Percentiles rank a stretch among this genome's conserved stretches.
These are phyloP conservation scores for Oryzias celebensis DNA, from an alignment of 2,113 vertebrate genomes.

Conservation along the genomic window DNA sequence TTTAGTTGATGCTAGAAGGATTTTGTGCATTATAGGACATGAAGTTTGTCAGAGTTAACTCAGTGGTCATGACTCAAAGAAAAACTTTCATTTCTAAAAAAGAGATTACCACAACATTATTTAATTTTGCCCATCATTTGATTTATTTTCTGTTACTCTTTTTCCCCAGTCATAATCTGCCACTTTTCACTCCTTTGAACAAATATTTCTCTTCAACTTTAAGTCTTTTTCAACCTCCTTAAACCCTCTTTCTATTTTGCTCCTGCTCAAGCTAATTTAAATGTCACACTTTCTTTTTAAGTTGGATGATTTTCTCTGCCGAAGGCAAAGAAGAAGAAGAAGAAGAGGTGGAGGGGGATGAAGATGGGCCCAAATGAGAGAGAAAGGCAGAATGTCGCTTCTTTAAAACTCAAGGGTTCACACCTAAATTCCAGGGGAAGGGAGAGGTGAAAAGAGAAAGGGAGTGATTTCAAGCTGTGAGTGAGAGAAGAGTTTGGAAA, in stretches of 20 bases:
- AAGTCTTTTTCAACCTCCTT: conserved; percentile 5
- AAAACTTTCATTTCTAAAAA: too few species aligned
- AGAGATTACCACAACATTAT: too few species aligned
- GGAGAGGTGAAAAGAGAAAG: conserved; percentile 15
- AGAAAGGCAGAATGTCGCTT: conserved; percentile 31
- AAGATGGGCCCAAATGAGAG: conserved; percentile 21
- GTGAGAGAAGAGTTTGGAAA: conserved; percentile 31
- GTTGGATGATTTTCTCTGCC: conserved; percentile 51
- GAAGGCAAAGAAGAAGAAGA: conserved; percentile 20
- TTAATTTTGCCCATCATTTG: not conserved
- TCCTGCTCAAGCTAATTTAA: conserved; percentile 39
- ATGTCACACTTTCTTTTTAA: conserved; percentile 55
- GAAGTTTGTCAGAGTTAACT: too few species aligned
- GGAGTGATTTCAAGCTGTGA: conserved; percentile 30
- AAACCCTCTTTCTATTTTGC: conserved; percentile 14
- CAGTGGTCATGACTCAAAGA: too few species aligned
- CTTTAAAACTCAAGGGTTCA: conserved; percentile 47
- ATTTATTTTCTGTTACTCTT: not conserved
- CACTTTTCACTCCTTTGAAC: not conserved
- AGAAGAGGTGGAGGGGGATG: conserved; percentile 14
- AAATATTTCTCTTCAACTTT: not conserved
- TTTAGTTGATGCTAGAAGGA: too few species aligned
- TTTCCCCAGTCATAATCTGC: not conserved
- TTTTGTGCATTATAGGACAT: too few species aligned
- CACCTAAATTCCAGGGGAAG: conserved; percentile 44